These are phyloP conservation scores for Malaclemys terrapin DNA, from an alignment of 2,113 vertebrate genomes.

Conservation along the genomic window DNA sequence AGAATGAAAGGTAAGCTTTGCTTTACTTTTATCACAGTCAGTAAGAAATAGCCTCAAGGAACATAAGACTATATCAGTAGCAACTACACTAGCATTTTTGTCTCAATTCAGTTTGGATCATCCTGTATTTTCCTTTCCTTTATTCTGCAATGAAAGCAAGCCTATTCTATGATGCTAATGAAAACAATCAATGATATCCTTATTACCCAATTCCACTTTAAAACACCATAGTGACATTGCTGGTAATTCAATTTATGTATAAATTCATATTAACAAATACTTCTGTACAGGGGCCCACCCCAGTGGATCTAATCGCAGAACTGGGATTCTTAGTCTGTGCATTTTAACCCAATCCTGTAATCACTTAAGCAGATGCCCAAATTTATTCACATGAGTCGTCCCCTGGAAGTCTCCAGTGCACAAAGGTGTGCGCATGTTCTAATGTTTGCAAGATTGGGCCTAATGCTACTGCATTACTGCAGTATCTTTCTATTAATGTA, in stretches of 20 bases:
- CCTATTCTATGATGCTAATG: not conserved
- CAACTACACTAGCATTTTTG: not conserved
- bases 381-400: not conserved
- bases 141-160: not conserved
- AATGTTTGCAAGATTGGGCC: not conserved
- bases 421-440: not conserved
- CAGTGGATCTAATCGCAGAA: not conserved
- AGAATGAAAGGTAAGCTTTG: conserved; percentile 33
- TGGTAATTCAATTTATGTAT: not conserved
- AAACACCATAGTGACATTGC: not conserved
- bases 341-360: not conserved
- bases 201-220: not conserved
- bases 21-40: conserved; percentile 15
- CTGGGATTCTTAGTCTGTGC: not conserved
- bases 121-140: not conserved
- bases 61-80: not conserved
- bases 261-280: not conserved
- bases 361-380: not conserved
- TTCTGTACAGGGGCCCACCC: not conserved
- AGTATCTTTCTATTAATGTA: not conserved
- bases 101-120: not conserved
- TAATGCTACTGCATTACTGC: not conserved
- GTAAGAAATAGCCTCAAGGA: not conserved
- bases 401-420: not conserved
- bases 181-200: not conserved